Evolutionary conservation across 35 echinoderm and acorn worm genomes (phyloP).

Genomic region (Anneissia japonica): DNA sequence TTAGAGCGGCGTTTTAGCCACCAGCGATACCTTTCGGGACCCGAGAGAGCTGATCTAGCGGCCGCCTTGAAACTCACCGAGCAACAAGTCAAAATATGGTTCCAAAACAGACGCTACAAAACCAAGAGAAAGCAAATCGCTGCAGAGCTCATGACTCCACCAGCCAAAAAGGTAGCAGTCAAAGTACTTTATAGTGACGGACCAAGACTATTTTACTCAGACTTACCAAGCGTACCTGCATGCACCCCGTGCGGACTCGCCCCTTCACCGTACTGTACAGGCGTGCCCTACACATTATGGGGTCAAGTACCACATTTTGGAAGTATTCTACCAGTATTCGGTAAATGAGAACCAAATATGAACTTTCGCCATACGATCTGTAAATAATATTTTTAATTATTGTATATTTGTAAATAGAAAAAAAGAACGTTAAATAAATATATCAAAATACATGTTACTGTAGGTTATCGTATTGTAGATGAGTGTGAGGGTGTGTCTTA

Average conservation of each 20-base stretch:
- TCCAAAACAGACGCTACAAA: slow-evolving; percentile 96
- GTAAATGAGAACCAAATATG: not conserved
- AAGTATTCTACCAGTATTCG: not conserved
- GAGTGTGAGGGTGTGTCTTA: no score
- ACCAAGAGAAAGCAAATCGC: slow-evolving; percentile 95
- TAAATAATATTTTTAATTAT: not conserved
- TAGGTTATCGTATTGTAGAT: no score
- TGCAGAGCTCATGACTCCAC: slow-evolving; percentile 69
- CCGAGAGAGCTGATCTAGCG: slow-evolving; percentile 90
- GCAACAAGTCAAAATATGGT: slow-evolving; percentile 99
- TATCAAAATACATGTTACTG: no score
- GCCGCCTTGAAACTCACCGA: slow-evolving; percentile 92
- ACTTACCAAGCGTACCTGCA: not conserved
- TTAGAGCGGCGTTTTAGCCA: slow-evolving; percentile 91
- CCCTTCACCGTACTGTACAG: not conserved
- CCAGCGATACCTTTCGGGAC: slow-evolving; percentile 95
- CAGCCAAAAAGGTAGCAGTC: slow-evolving; percentile 94
- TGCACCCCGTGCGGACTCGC: not conserved
- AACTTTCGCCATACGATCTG: not conserved
- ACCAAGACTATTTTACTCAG: not conserved
- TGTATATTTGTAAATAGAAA: not conserved
- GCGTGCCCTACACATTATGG: not conserved
- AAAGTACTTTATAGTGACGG: slow-evolving; percentile 86
- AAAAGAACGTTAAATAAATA: not conserved
- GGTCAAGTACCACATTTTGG: not conserved